Percentiles rank a stretch among this genome's conserved stretches.
Conservation (phyloP, 2,113 vertebrate species). For the Dissostichus mawsoni region DNA sequence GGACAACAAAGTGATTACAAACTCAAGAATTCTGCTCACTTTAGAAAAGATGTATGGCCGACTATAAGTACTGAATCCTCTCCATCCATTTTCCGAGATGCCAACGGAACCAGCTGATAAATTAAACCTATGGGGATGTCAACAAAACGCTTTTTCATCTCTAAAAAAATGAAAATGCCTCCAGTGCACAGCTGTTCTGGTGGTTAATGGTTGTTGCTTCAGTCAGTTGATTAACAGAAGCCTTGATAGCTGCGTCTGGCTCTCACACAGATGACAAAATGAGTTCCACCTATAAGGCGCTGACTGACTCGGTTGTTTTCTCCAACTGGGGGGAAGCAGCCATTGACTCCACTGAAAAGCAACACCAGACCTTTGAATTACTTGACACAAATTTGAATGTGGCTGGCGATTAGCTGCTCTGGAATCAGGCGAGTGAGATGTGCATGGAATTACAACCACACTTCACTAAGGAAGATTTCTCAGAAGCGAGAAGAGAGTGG, state of each 20-base stretch:
- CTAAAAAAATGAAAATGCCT: slow-evolving; percentile 20
- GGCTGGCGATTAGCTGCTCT: slow-evolving; percentile 56
- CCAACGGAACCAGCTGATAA: slow-evolving; percentile 34
- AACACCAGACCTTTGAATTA: slow-evolving; percentile 41
- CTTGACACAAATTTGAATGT: slow-evolving; percentile 52
- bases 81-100: slow-evolving; percentile 4
- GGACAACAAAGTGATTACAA: neutral
- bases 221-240: slow-evolving; percentile 47
- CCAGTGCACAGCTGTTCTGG: slow-evolving; percentile 46
- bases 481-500: slow-evolving; percentile 37
- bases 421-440: slow-evolving; percentile 61
- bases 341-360: slow-evolving; percentile 35
- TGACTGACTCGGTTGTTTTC: slow-evolving; percentile 43
- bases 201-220: slow-evolving; percentile 53
- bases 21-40: slow-evolving; percentile 7
- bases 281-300: slow-evolving; percentile 26
- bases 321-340: slow-evolving; percentile 37
- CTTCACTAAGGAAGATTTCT: slow-evolving; percentile 66
- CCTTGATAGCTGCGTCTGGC: slow-evolving; percentile 32
- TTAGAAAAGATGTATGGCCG: slow-evolving; percentile 2
- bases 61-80: neutral
- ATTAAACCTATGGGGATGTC: slow-evolving; percentile 37
- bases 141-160: slow-evolving; percentile 32
- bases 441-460: slow-evolving; percentile 72
- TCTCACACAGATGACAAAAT: slow-evolving; percentile 28